Evolutionary conservation across 2,113 vertebrate genomes (phyloP).

Genomic region (Albula glossodonta): DNA sequence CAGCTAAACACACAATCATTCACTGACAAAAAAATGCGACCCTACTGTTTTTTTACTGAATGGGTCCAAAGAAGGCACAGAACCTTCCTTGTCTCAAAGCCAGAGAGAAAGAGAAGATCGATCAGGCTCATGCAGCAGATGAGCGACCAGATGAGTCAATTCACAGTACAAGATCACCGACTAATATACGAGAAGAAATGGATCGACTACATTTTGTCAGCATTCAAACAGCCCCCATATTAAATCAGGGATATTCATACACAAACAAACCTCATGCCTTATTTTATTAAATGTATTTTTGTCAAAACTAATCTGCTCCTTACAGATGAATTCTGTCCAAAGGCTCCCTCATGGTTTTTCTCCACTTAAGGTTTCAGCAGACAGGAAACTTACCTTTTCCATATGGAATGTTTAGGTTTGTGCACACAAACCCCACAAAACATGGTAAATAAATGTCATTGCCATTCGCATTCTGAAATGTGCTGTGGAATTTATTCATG

Average conservation of each 20-base stretch:
- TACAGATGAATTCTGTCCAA: neutral
- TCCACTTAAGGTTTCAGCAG: conserved; percentile 28
- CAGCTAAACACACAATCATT: conserved; percentile 4
- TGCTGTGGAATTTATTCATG: conserved; percentile 31
- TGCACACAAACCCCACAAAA: conserved; percentile 36
- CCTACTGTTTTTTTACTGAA: neutral
- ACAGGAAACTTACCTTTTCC: conserved; percentile 51
- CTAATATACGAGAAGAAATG: neutral
- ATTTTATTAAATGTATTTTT: neutral
- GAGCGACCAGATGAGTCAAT: neutral
- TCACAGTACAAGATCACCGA: neutral
- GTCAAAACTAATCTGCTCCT: neutral
- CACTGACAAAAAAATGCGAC: neutral
- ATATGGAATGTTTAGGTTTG: neutral
- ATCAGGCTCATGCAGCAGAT: conserved; percentile 14
- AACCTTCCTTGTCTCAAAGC: neutral
- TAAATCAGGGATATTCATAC: neutral
- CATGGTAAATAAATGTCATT: conserved; percentile 30
- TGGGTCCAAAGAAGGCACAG: neutral
- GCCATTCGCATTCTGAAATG: conserved; percentile 18
- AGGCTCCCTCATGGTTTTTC: neutral
- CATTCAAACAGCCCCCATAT: neutral
- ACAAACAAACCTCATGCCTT: neutral
- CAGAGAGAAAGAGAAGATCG: neutral
- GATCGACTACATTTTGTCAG: neutral